Base-by-base conservation (phyloP, 2,888 invertebrate species). In the Baccha elongata region DNA sequence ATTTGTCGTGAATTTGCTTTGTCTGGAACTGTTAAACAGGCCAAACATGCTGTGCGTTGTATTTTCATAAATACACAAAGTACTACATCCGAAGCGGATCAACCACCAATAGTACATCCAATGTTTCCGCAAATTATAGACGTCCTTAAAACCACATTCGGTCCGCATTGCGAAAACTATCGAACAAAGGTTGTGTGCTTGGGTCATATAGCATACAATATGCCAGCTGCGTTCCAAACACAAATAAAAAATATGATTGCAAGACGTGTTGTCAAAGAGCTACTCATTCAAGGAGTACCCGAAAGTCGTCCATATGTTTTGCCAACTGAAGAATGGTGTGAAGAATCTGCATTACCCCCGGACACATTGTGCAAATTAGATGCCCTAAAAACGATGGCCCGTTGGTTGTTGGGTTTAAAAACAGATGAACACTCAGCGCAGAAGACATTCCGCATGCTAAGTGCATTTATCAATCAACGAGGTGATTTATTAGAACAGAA, bases 241-340 rank as follows among this genome's bases (percentile, higher is more conserved):
- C 96, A 96, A 90, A 96, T 98, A 87, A 98, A 98, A 91, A 96
- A 96, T 89, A 96, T 98, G 88, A 97, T 99, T 62, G 97, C 98
- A 3, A 94, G 98, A 88, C 96, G 96, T 92, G 97, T 99, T 89
- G 98, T 99, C 1, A 98, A 98, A 91, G 98, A 98, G 89, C 92
- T 99, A 11, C 91, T 99, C 60, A 98, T 99, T 86, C 96, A 96
- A 88, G 96, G 96, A 85, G 92, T 91, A 85, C 92, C 92, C 5
- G 92, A 92, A 83, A 93, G 93, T 85, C 92, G 92, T 19, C 91
- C 91, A 10, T 86, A 87, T 64, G 85, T 87, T 13, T 83, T 89
- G 65, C 88, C 87, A 6, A 85, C 81, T 3, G 87, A 87, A 0
- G 88, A 89, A 32, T 98, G 98, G 98, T 97, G 97, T 89, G 90